phyloP scores from a whole-genome alignment of 2,888 invertebrate species.

The Molanna angustata region DNA sequence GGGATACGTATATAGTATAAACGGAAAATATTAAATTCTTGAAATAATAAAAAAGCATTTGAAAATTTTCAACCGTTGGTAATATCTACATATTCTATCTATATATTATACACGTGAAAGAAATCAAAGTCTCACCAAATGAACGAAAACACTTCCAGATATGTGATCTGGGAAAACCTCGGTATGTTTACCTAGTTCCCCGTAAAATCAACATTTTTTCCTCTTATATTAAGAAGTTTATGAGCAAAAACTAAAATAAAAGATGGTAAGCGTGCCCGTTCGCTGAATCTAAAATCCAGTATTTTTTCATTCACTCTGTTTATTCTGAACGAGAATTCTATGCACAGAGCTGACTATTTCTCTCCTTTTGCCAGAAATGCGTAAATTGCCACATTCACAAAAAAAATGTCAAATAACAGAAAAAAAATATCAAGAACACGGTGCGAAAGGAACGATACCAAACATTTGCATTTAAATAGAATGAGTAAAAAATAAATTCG shows the following conservation, averaged over 20 bases:
- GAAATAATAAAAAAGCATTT: too few species aligned
- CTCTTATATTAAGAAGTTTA: constrained; percentile 1
- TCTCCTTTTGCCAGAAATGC: constrained; percentile 2
- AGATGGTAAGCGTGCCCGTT: not conserved
- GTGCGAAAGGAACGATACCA: not conserved
- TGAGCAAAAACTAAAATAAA: constrained; percentile 1
- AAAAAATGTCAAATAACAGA: constrained; percentile 11
- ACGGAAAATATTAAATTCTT: too few species aligned
- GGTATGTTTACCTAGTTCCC: too few species aligned
- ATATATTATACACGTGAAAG: too few species aligned
- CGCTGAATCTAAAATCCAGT: not conserved
- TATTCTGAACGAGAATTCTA: not conserved
- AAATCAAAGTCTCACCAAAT: too few species aligned
- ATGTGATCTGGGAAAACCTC: too few species aligned
- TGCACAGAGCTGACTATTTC: constrained; percentile 7
- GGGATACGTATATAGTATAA: too few species aligned
- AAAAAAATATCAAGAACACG: constrained; percentile 3
- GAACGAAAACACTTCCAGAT: too few species aligned
- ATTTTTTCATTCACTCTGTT: constrained; percentile 2
- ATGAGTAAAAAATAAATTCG: constrained; percentile 12
- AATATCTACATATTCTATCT: too few species aligned
- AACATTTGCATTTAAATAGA: constrained; percentile 20
- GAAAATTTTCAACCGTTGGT: too few species aligned
- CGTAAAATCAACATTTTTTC: not conserved
- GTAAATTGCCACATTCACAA: constrained; percentile 15